Conservation (phyloP, 2,797 vertebrate genomes). For the Helostoma temminkii region DNA sequence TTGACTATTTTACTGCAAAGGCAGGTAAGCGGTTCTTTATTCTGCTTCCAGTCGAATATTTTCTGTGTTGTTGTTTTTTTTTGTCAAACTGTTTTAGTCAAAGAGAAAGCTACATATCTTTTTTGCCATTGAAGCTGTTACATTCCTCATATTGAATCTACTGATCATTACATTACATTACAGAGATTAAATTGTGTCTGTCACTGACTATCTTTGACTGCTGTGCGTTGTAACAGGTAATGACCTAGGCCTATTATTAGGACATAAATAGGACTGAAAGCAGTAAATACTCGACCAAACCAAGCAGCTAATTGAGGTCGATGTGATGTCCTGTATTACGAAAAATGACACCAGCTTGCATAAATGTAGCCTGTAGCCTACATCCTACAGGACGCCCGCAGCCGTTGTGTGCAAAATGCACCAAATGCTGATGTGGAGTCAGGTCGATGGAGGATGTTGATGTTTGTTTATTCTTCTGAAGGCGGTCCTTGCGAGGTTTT, state of each 20-base stretch:
- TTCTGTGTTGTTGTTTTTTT: constrained; percentile 42
- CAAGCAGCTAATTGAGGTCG: constrained; percentile 28
- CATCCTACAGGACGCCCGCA: constrained; percentile 15
- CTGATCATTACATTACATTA: not conserved
- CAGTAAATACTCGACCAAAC: constrained; percentile 4
- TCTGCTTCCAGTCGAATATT: constrained; percentile 21
- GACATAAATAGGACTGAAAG: constrained; percentile 40
- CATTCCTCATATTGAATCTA: constrained; percentile 24
- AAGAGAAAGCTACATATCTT: constrained; percentile 28
- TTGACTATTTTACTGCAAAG: constrained; percentile 81
- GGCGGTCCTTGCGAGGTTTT: constrained; percentile 10
- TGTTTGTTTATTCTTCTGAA: constrained; percentile 36
- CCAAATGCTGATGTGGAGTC: constrained; percentile 72
- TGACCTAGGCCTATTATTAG: constrained; percentile 64
- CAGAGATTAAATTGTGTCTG: constrained; percentile 16
- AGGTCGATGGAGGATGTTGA: constrained; percentile 72
- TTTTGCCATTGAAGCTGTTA: constrained; percentile 30
- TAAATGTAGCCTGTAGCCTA: not conserved
- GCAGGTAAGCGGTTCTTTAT: constrained; percentile 79
- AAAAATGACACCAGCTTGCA: constrained; percentile 24
- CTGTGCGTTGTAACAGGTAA: constrained; percentile 29
- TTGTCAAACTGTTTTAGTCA: constrained; percentile 13
- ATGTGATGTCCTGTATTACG: constrained; percentile 42
- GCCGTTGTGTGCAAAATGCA: constrained; percentile 59
- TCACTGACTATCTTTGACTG: constrained; percentile 25